Evolutionary conservation across 2,797 vertebrate species (phyloP).

Genomic region (Onychomys arenicola): DNA sequence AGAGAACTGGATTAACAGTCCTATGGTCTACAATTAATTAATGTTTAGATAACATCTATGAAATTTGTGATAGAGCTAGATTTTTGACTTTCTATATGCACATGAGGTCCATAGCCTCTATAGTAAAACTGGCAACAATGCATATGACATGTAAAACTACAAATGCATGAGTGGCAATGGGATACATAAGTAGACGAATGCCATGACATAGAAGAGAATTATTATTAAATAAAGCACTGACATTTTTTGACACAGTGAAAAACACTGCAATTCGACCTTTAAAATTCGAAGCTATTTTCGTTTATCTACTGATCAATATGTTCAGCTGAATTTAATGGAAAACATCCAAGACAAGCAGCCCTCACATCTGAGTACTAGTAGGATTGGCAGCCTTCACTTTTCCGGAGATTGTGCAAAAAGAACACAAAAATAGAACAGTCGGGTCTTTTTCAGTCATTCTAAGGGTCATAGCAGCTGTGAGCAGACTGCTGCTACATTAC

Average conservation of each 20-base stretch:
- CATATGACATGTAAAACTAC: slow-evolving; percentile 96
- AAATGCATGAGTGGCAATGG: slow-evolving; percentile 95
- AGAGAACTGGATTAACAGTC: slow-evolving; percentile 97
- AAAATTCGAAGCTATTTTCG: slow-evolving; percentile 92
- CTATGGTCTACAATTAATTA: slow-evolving; percentile 98
- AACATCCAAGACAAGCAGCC: slow-evolving; percentile 91
- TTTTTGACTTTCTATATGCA: slow-evolving; percentile 94
- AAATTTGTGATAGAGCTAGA: slow-evolving; percentile 94
- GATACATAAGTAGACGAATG: slow-evolving; percentile 92
- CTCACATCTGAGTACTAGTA: slow-evolving; percentile 92
- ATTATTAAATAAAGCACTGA: slow-evolving; percentile 95
- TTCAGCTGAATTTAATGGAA: slow-evolving; percentile 96
- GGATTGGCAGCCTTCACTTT: slow-evolving; percentile 94
- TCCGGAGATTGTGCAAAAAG: slow-evolving; percentile 92
- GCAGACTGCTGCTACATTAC: slow-evolving; percentile 86
- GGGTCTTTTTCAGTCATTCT: slow-evolving; percentile 90
- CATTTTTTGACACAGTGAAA: slow-evolving; percentile 96
- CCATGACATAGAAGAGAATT: slow-evolving; percentile 90
- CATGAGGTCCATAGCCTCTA: slow-evolving; percentile 94
- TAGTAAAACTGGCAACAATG: slow-evolving; percentile 94
- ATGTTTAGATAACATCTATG: slow-evolving; percentile 97
- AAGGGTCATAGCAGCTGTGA: slow-evolving; percentile 90
- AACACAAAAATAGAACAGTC: slow-evolving; percentile 88
- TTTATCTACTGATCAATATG: slow-evolving; percentile 99
- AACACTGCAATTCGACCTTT: slow-evolving; percentile 95